phyloP scores from a whole-genome alignment of 2,113 vertebrate genomes.

The Puffinus mauretanicus region DNA sequence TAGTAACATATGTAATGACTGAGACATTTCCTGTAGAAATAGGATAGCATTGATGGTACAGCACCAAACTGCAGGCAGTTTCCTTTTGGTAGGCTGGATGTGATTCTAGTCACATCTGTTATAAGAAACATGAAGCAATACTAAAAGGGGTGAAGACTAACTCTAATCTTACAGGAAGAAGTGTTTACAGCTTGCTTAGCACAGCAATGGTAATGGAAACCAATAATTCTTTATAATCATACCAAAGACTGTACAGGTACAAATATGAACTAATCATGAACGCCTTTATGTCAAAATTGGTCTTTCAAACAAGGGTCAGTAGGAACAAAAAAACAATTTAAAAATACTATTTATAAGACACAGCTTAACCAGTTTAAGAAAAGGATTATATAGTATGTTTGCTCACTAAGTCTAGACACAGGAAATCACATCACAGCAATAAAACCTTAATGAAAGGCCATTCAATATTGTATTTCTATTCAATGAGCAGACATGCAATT shows the following conservation, averaged over 20 bases:
- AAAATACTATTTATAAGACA: neutral
- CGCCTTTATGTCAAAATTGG: neutral
- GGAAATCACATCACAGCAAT: neutral
- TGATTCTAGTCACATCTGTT: neutral
- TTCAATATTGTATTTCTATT: neutral
- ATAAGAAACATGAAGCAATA: neutral
- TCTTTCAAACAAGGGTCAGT: neutral
- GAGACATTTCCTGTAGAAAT: neutral
- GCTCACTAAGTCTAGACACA: neutral
- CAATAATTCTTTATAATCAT: neutral
- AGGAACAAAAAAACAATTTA: neutral
- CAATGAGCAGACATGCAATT: accelerated
- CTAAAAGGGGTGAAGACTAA: neutral
- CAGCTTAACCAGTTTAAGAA: neutral
- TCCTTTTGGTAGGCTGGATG: neutral
- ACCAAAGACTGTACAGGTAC: neutral
- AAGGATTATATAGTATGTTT: neutral
- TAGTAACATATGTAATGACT: neutral
- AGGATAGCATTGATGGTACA: neutral
- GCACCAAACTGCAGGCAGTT: neutral
- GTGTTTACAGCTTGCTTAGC: neutral
- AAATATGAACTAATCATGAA: neutral
- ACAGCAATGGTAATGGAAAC: neutral
- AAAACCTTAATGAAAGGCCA: neutral
- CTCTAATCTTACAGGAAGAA: neutral